Evolutionary conservation across 2,797 vertebrate genomes (phyloP), one percentile per base, ranked within the genome.

Genomic region (Sebastes jordani): DNA sequence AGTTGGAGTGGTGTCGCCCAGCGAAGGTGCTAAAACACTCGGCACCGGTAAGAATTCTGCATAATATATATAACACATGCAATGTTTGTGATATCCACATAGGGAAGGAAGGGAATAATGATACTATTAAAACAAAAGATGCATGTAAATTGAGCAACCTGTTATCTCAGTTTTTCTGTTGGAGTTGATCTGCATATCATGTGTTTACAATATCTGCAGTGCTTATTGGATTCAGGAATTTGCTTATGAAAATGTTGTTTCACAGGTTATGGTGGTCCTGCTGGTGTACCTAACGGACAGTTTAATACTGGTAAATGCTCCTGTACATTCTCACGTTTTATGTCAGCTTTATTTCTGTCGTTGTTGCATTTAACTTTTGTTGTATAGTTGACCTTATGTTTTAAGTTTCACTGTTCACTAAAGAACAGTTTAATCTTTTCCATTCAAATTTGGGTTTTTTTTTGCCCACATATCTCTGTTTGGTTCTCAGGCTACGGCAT

Each of bases 401-500:
- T 59, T 13, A 52, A 20, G 9, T 30, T 56, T 56, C 6, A 54
- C 3, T 63, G 10, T 72, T 20, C 4, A n/a, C 36, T 38, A 38
- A 38, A 38, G 36, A 38, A 25, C 18, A 10, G 34, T n/a, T 8
- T 11, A 14, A 18, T 54, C 4, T 42, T 68, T 55, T 70, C 23
- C 2, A 49, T 69, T n/a, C 2, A 58, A n/a, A 7, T 32, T 23
- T 2, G n/a, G n/a, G 1, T 4, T 63, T 59, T 52, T 52, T 52
- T 20, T 6, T 23, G 20, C 4, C 23, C 34, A 16, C 52, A n/a
- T 58, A 27, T 83, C 27, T 79, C 29, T 69, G 32, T 83, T 84
- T 55, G 8, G 23, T 75, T 85, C 52, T 62, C 80, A 96, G 95
- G 93, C 63, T 94, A 94, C 10, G 85, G 86, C 8, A 30, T 75